Conservation (phyloP, 2,113 vertebrate species). For the Carollia perspicillata region DNA sequence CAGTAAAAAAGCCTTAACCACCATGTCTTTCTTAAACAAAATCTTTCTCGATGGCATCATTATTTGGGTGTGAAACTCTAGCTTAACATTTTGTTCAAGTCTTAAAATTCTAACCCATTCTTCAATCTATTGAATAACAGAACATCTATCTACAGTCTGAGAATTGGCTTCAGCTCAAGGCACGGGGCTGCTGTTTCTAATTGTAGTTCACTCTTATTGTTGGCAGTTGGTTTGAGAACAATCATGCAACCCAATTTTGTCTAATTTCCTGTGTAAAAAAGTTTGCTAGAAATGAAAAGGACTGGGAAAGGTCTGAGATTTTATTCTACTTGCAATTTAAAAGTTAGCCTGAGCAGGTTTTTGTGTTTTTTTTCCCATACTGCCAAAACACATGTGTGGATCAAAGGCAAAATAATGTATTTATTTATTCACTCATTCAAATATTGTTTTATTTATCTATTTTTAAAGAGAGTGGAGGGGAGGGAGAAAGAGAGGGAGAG, state of each 20-base stretch:
- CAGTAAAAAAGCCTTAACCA: not conserved
- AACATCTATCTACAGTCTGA: not conserved
- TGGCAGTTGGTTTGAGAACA: not conserved
- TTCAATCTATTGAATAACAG: not conserved
- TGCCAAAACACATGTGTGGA: too few species aligned
- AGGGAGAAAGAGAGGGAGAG: too few species aligned
- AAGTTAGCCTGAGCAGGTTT: not conserved
- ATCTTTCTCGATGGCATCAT: not conserved
- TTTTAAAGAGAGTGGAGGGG: too few species aligned
- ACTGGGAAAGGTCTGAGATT: not conserved
- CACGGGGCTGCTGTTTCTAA: not conserved
- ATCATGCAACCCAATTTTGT: not conserved
- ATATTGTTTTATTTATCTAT: too few species aligned
- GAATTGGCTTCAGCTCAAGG: not conserved
- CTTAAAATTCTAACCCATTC: not conserved
- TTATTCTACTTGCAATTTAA: not conserved
- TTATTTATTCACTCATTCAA: too few species aligned
- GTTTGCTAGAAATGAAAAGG: not conserved
- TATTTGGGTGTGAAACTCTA: not conserved
- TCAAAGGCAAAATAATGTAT: not conserved
- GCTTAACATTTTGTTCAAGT: not conserved
- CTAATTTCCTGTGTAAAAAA: not conserved
- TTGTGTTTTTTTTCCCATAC: not conserved
- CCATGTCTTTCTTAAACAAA: not conserved
- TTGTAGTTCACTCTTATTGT: not conserved